phyloP scores from a whole-genome alignment of 2,797 vertebrate genomes.

The Bradypus variegatus region DNA sequence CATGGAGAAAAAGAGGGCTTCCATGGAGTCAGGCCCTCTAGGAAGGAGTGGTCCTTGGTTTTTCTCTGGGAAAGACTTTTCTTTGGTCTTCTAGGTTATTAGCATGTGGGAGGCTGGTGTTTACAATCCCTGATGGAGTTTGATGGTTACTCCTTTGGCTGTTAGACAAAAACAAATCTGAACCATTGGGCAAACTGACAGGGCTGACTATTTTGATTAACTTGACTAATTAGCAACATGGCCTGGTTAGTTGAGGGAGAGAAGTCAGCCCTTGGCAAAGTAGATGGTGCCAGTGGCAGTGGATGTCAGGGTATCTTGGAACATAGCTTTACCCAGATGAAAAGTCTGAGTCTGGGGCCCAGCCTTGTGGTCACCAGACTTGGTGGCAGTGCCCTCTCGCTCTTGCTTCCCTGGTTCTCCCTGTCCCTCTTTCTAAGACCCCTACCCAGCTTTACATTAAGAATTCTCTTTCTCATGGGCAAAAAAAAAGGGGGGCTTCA shows the following conservation, averaged over 20 bases:
- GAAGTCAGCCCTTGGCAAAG: rapidly evolving
- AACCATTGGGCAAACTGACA: background rate
- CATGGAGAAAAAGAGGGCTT: background rate
- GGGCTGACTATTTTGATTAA: background rate
- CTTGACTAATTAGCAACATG: rapidly evolving
- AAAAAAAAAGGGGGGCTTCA: constrained; percentile 16
- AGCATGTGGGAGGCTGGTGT: background rate
- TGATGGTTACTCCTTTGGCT: background rate
- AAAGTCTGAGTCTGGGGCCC: background rate
- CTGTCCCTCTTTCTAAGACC: background rate
- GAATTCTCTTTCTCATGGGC: background rate
- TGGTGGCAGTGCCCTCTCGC: rapidly evolving
- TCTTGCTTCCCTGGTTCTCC: background rate
- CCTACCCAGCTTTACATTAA: rapidly evolving
- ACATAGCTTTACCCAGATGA: too few species aligned
- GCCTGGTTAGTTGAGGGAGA: rapidly evolving
- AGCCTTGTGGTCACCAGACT: background rate
- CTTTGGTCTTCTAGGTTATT: background rate
- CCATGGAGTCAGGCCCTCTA: background rate
- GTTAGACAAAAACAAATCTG: background rate
- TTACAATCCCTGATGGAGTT: background rate
- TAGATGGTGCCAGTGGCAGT: background rate
- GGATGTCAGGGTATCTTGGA: background rate
- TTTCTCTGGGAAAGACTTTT: background rate
- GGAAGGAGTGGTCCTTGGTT: background rate